Evolutionary conservation across 2,113 vertebrate genomes (phyloP), one percentile per base, ranked within the genome.

Genomic region (Heliornis fulica): DNA sequence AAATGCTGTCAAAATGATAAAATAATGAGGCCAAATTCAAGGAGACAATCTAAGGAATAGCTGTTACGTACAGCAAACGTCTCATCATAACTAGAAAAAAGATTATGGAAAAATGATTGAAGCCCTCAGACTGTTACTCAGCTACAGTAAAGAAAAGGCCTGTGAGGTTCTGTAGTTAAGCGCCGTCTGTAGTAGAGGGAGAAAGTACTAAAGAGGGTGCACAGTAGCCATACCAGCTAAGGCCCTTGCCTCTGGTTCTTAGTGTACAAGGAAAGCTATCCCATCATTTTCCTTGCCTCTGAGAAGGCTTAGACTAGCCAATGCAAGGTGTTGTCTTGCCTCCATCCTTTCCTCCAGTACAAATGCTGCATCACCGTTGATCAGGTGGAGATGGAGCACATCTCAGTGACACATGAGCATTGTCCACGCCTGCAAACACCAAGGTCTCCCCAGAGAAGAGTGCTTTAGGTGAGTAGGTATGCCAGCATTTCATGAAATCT

Each of bases 1-100:
- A 97, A 96, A 94, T 83, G 48, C 50, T 87, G 92, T 90, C 83
- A 95, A 96, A 91, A 96, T 79, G 90, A 92, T 91, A 90, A 94
- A 97, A 96, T 90, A 91, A 96, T 48, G 91, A 96, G 59, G 13
- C 54, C 89, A 63, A 94, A 94, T 89, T 93, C 61, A 89, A 74
- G 53, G 79, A 87, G 46, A 54, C 59, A 68, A 59, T 56, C 81
- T 71, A 94, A 95, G 79, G 90, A 96, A 96, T 95, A 91, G 65
- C 36, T 89, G 43, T 68, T 89, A 57, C 43, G 68, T 63, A 57
- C 41, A 91, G 71, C 45, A 92, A 92, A 59, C 0, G 7, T 65
- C 56, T 87, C 61, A 53, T 71, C 31, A 15, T 61, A 79, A 86
- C 87, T 77, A 92, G 71, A 74, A 90, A 95, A 77, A 43, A 69